Percentiles rank a stretch among this genome's conserved stretches.
These are phyloP conservation scores for Pseudorhiza aurosa DNA, from an alignment of 30 jellyfish, hydroid and myxozoan species.

Conservation along the genomic window DNA sequence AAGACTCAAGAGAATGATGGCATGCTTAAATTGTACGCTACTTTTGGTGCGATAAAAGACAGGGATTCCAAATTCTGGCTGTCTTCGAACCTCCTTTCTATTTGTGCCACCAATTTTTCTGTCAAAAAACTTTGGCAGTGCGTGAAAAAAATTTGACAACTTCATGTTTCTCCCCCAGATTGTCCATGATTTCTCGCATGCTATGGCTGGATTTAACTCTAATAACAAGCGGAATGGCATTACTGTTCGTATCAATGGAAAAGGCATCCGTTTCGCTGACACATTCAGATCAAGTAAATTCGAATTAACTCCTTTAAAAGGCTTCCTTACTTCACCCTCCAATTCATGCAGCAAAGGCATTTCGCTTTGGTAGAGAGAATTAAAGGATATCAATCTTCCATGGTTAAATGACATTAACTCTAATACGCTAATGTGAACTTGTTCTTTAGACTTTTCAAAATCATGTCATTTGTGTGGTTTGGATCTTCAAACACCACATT, in stretches of 20 bases:
- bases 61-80: not conserved
- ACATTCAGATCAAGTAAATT: not conserved
- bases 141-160: slow-evolving; percentile 2
- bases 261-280: slow-evolving; percentile 23
- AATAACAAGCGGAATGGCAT: slow-evolving; percentile 3
- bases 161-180: slow-evolving; percentile 16
- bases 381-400: slow-evolving; percentile 26
- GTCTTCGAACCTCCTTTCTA: slow-evolving; percentile 15
- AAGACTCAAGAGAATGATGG: slow-evolving; percentile 37
- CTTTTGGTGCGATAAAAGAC: not conserved
- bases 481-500: slow-evolving; percentile 54
- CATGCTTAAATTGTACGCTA: not conserved
- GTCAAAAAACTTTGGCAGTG: slow-evolving; percentile 37
- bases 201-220: slow-evolving; percentile 17
- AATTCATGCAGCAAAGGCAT: slow-evolving; percentile 30
- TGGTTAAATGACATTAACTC: slow-evolving; percentile 42
- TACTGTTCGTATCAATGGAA: not conserved
- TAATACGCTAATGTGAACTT: slow-evolving; percentile 38
- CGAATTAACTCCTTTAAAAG: not conserved
- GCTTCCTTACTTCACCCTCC: slow-evolving; percentile 37
- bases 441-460: slow-evolving; percentile 35
- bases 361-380: slow-evolving; percentile 34
- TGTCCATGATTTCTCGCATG: slow-evolving; percentile 5
- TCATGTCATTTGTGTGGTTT: slow-evolving; percentile 31
- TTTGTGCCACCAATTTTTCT: slow-evolving; percentile 5